phyloP scores from a whole-genome alignment of 2,888 invertebrate genomes.

The Oligia latruncula region DNA sequence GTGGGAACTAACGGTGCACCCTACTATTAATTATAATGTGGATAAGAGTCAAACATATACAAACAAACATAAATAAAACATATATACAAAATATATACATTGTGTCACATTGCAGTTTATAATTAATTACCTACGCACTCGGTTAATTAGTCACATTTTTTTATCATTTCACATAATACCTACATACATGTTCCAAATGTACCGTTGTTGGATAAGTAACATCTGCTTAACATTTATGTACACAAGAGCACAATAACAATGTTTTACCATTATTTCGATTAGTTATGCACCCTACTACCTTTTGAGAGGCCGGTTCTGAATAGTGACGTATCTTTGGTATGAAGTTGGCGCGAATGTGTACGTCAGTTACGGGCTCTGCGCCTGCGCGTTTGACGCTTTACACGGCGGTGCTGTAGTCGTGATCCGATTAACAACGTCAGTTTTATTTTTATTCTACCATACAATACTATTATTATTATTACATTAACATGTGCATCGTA shows the following conservation, averaged over 20 bases:
- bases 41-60: background rate
- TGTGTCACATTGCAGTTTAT: conserved; percentile 10
- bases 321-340: conserved; percentile 77
- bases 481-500: conserved; percentile 68
- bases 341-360: conserved; percentile 87
- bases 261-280: conserved; percentile 58
- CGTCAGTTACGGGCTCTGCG: conserved; percentile 89
- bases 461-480: conserved; percentile 64
- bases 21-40: background rate
- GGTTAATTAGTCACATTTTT: conserved; percentile 25
- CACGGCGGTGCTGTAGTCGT: conserved; percentile 89
- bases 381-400: conserved; percentile 89
- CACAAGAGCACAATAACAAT: conserved; percentile 41
- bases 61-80: background rate
- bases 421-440: conserved; percentile 90
- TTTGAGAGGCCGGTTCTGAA: conserved; percentile 59
- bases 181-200: background rate
- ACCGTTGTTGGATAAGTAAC: conserved; percentile 21
- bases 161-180: conserved; percentile 3
- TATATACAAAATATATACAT: background rate
- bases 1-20: background rate
- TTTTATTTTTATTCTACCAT: conserved; percentile 79
- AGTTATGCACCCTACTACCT: conserved; percentile 72
- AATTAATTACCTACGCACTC: conserved; percentile 17
- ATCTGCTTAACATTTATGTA: conserved; percentile 49